These are phyloP conservation scores for Vimba vimba DNA, from an alignment of 2,113 vertebrate genomes.

Conservation along the genomic window DNA sequence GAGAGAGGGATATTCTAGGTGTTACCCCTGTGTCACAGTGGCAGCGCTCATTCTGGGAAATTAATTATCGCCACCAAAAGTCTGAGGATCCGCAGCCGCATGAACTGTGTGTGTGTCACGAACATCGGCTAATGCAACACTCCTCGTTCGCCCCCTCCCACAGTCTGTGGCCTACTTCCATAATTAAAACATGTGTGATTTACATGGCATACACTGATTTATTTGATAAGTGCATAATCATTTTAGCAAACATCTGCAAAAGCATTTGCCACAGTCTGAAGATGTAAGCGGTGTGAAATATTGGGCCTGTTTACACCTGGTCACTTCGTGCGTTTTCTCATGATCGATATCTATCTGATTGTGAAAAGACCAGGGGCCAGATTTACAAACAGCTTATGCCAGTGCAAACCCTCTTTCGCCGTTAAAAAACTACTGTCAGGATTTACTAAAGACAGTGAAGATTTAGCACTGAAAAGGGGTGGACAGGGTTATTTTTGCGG, in stretches of 20 bases:
- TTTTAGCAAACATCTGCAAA: neutral
- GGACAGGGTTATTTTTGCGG: too few relatives aligned
- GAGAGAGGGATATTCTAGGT: slow-evolving; percentile 55
- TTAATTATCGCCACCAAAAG: slow-evolving; percentile 66
- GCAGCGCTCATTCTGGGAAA: slow-evolving; percentile 58
- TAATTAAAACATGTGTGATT: slow-evolving; percentile 10
- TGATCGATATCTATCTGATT: too few relatives aligned
- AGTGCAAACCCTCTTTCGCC: too few relatives aligned
- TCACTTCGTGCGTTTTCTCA: too few relatives aligned
- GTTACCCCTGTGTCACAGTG: slow-evolving; percentile 56
- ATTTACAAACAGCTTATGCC: too few relatives aligned
- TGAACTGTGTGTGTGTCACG: neutral
- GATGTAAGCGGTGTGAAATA: neutral
- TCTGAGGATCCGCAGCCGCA: neutral
- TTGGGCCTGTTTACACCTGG: neutral
- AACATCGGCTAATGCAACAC: neutral
- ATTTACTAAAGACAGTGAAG: too few relatives aligned
- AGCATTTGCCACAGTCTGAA: neutral
- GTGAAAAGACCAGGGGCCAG: too few relatives aligned
- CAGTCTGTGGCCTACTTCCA: neutral
- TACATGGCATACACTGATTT: neutral
- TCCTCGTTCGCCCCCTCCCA: neutral
- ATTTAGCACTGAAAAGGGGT: too few relatives aligned
- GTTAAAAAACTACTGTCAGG: too few relatives aligned
- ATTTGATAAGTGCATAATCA: neutral